A percentile compares a stretch with the other conserved stretches of the same genome.
phyloP scores from a whole-genome alignment of 2,888 invertebrate species.

The Clivina fossor region DNA sequence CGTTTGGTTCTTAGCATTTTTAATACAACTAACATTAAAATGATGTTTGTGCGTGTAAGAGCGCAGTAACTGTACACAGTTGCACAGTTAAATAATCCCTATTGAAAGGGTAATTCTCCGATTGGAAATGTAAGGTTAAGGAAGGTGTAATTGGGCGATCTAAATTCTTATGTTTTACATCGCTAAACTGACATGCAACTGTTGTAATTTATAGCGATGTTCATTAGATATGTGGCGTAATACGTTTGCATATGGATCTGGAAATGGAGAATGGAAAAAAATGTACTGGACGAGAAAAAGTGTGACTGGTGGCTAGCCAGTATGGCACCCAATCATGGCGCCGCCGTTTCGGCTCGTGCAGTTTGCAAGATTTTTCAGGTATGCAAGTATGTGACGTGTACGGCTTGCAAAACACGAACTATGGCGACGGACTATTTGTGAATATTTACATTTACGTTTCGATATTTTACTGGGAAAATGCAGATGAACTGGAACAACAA shows the following conservation, averaged over 20 bases:
- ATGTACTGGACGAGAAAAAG: conserved; percentile 23
- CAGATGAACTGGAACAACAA: too few species aligned
- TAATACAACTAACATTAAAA: conserved; percentile 46
- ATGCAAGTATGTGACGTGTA: too few species aligned
- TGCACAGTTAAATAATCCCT: conserved; percentile 3
- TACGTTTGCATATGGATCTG: conserved; percentile 24
- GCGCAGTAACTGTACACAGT: conserved; percentile 44
- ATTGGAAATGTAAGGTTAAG: too few species aligned
- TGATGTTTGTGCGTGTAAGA: conserved; percentile 47
- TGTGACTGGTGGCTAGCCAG: conserved; percentile 15
- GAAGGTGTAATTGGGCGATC: conserved; percentile 15
- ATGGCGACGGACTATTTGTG: too few species aligned
- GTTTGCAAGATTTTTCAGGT: conserved; percentile 28
- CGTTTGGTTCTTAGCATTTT: conserved; percentile 39
- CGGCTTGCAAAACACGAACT: too few species aligned
- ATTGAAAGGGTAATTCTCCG: conserved; percentile 3
- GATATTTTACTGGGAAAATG: too few species aligned
- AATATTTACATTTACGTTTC: too few species aligned
- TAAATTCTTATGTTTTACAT: conserved; percentile 33
- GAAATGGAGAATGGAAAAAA: conserved; percentile 5
- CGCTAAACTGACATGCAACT: conserved; percentile 27
- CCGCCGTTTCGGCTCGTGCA: conserved; percentile 18
- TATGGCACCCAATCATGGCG: conserved; percentile 19
- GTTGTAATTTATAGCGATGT: conserved; percentile 30
- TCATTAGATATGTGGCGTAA: conserved; percentile 31